phyloP scores from a whole-genome alignment of 2,888 invertebrate genomes.

The Carcina quercana region DNA sequence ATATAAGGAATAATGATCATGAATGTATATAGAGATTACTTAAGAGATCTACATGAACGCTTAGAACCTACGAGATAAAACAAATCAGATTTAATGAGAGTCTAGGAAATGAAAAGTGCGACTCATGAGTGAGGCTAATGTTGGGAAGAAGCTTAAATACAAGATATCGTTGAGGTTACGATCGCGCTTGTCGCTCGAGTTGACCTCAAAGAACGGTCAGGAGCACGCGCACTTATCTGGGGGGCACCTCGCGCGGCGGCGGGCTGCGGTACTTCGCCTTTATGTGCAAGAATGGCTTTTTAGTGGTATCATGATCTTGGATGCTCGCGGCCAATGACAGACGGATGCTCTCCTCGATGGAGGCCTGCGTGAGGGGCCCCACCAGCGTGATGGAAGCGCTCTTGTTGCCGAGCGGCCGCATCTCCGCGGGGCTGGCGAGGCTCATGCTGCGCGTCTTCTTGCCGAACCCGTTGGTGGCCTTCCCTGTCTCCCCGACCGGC shows the following conservation, averaged over 20 bases:
- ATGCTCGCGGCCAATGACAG: constrained; percentile 56
- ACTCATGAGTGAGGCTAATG: no score
- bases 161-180: no score
- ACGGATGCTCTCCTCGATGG: constrained; percentile 64
- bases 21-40: constrained; percentile 54
- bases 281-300: constrained; percentile 79
- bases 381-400: constrained; percentile 31
- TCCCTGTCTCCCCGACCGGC: constrained; percentile 43
- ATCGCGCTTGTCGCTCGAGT: constrained; percentile 6
- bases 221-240: constrained; percentile 62
- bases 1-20: no score
- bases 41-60: constrained; percentile 53
- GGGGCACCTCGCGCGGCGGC: constrained; percentile 76
- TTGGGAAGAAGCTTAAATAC: no score
- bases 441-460: constrained; percentile 64
- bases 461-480: constrained; percentile 31
- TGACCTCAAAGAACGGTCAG: no score
- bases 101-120: no score
- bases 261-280: constrained; percentile 83
- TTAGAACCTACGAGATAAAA: constrained; percentile 28
- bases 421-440: constrained; percentile 39
- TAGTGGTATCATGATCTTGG: constrained; percentile 46
- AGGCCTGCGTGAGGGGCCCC: constrained; percentile 58
- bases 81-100: no score
- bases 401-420: constrained; percentile 36